Base-by-base conservation (phyloP, 1,140 invertebrate genomes). In the Geopemphigus sp. region DNA sequence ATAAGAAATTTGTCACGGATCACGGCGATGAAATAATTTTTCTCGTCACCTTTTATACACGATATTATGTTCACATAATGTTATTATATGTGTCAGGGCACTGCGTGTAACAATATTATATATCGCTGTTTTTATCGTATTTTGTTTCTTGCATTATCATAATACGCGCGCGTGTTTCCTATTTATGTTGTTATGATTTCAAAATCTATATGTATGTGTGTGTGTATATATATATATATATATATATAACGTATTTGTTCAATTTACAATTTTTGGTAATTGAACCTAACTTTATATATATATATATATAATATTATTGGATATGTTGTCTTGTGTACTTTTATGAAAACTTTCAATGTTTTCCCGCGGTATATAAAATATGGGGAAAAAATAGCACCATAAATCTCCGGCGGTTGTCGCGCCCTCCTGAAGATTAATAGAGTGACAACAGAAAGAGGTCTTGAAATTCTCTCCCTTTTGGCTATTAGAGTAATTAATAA, bases 401-500 rank as follows among this genome's bases (percentile, higher is more conserved):
- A 78, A 78, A 78, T 78, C 74, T 78, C 74, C 57, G 17, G 32
- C 32, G 8, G 57, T 50, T 26, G 74, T 78, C 74, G 74, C 74
- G 74, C 39, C 74, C 57, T 8, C 22, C 32, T 22, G 39, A 63
- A 78, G 74, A 78, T 78, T 78, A 78, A 78, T 78, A 78, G 57
- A 78, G 74, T 78, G 74, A 78, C 74, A 78, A 78, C 74, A 78
- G 59, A 61, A 61, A 78, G 57, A 78, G 74, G 74, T 78, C 74
- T 78, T 63, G 74, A 76, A 76, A 57, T 76, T 76, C 73, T 76
- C 57, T 78, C 74, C 74, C 74, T 61, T 61, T 32, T 76, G 56
- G 73, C 73, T 78, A 78, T 78, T 78, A 78, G n/a, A 78, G 57
- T 78, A 78, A 78, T 78, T 78, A 78, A 78, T 78, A 78, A 78